phyloP scores from a whole-genome alignment of 2,113 vertebrate genomes.

The Coturnix japonica region DNA sequence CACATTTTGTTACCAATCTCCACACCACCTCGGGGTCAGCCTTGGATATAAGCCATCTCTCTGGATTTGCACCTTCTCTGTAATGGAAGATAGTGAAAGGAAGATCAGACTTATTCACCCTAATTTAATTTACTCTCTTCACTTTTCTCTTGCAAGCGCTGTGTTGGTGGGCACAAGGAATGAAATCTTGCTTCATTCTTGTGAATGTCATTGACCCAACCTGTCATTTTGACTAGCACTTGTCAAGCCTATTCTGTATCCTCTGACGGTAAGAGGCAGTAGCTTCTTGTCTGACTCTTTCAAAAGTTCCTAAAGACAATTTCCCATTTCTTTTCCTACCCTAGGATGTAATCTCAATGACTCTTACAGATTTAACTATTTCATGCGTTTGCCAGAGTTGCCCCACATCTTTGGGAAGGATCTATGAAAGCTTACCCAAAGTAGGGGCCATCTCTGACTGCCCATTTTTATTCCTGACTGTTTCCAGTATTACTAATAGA shows the following conservation, averaged over 20 bases:
- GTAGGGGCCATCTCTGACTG: background rate
- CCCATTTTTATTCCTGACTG: background rate
- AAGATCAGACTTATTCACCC: fast-evolving
- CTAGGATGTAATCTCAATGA: background rate
- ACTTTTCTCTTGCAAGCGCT: background rate
- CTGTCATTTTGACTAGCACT: background rate
- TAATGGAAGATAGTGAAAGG: background rate
- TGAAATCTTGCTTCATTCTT: background rate
- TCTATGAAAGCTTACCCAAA: background rate
- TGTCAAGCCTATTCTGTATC: background rate
- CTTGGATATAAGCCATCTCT: background rate
- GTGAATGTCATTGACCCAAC: background rate
- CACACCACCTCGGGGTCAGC: background rate
- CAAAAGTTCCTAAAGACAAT: background rate
- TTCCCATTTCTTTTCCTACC: background rate
- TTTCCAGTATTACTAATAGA: background rate
- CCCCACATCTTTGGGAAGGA: background rate
- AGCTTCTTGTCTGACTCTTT: background rate
- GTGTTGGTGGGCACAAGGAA: background rate
- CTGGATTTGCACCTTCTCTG: background rate
- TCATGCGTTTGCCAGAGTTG: background rate
- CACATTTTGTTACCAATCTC: background rate
- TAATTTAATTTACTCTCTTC: background rate
- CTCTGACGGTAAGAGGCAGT: background rate
- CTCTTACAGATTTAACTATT: background rate